These are phyloP conservation scores for Lepidocolaptes lacrymiger DNA, from an alignment of 2,797 vertebrate genomes.

Conservation along the genomic window DNA sequence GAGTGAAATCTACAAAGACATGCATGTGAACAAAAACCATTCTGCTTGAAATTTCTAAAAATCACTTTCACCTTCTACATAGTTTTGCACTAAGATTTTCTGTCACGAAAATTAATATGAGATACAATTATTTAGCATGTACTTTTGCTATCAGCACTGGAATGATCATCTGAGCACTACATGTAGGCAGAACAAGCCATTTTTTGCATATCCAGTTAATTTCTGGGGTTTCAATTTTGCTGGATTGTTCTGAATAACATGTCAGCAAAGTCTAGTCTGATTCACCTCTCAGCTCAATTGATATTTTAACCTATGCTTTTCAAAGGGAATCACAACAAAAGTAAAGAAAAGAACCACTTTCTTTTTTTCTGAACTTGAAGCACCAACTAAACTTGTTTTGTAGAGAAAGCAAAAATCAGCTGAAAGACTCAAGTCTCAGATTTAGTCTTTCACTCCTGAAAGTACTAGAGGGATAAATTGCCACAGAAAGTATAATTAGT, in stretches of 20 bases:
- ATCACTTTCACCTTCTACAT: neutral
- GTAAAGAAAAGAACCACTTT: neutral
- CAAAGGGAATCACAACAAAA: neutral
- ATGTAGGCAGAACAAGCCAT: accelerated
- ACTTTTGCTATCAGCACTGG: neutral
- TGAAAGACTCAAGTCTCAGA: neutral
- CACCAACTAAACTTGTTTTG: neutral
- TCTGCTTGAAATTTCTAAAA: neutral
- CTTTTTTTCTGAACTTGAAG: neutral
- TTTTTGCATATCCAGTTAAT: neutral
- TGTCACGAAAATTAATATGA: neutral
- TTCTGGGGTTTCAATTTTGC: neutral
- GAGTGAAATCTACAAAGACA: neutral
- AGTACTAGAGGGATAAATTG: neutral
- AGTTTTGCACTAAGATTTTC: neutral
- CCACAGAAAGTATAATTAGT: neutral
- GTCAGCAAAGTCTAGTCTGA: neutral
- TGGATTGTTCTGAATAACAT: neutral
- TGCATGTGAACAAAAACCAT: neutral
- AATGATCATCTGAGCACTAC: neutral
- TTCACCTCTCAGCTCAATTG: neutral
- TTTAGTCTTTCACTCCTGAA: neutral
- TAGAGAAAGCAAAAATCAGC: neutral
- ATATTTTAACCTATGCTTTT: neutral
- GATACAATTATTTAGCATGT: neutral